Evolutionary conservation across 1,140 invertebrate genomes (phyloP).

Genomic region (Drosophila fuyamai): DNA sequence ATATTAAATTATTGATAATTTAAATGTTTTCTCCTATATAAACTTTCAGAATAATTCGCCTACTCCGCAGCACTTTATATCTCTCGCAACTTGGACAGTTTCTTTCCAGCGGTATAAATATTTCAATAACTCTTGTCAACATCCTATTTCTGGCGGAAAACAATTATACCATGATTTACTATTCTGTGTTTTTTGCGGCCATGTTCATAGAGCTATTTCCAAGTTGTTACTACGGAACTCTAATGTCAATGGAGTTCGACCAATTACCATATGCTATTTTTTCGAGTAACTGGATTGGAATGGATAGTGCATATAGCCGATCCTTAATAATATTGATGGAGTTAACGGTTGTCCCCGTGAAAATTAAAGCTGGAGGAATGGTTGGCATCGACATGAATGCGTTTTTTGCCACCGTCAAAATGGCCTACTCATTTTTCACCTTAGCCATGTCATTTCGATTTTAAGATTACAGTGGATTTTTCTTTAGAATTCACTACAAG

Average conservation of each 20-base stretch:
- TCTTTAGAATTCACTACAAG: too few relatives aligned
- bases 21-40: too few relatives aligned
- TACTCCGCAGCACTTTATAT: slow-evolving; percentile 6
- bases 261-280: slow-evolving; percentile 39
- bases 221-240: slow-evolving; percentile 41
- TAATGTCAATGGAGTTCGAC: slow-evolving; percentile 36
- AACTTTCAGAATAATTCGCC: slow-evolving; percentile 35
- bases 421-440: slow-evolving; percentile 47
- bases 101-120: slow-evolving; percentile 41
- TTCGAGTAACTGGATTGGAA: slow-evolving; percentile 36
- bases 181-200: slow-evolving; percentile 31
- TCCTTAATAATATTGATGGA: slow-evolving; percentile 39
- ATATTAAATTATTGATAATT: too few relatives aligned
- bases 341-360: slow-evolving; percentile 18
- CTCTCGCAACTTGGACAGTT: slow-evolving; percentile 33
- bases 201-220: slow-evolving; percentile 47
- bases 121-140: slow-evolving; percentile 30
- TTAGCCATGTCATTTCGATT: slow-evolving; percentile 33
- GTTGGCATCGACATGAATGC: slow-evolving; percentile 38
- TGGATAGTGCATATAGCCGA: slow-evolving; percentile 2
- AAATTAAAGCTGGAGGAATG: slow-evolving; percentile 43
- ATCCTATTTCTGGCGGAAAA: slow-evolving; percentile 46
- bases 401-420: slow-evolving; percentile 33
- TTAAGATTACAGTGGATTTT: not conserved
- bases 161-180: slow-evolving; percentile 17